Base-by-base conservation (phyloP, 2,113 vertebrate genomes). In the Apeltes quadracus region DNA sequence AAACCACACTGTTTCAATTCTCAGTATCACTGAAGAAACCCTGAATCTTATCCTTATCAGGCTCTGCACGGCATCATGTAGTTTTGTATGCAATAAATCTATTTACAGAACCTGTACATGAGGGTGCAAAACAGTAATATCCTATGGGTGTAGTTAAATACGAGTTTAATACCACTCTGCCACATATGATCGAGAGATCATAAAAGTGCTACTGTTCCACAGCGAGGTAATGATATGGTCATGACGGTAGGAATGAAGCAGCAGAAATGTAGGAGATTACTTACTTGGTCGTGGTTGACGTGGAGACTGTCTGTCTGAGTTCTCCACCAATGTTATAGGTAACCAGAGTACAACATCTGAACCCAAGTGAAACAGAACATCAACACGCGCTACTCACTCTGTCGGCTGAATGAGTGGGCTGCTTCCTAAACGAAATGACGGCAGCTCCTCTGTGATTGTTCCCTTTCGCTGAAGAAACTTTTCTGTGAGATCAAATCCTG, bases 401-500 rank as follows among this genome's bases (percentile, higher is more conserved):
- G 95, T 96, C 83, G 94, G 92, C 93, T 97, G 96, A 81, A 97
- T 86, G 50, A 98, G 95, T 61, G 95, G 95, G 27, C 92, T 91
- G 7, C 90, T 96, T 83, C 98, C 97, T 80, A 99, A 89, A 75
- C 94, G 95, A 91, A 95, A 97, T 34, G 96, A 95, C 9, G 88
- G 77, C 87, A 94, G 93, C 85, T 95, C 94, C 53, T 95, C 92
- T 80, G 93, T 91, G 74, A 94, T 91, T 20, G 94, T 93, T 34
- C 94, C 92, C 74, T 91, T 96, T 72, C 94, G 93, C 69, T 95
- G 90, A 79, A 96, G 94, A 93, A 99, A 99, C 48, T 91, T 95
- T 83, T 97, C 95, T 63, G 95, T 94, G 78, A 99, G 92, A 90
- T 99, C 96, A 90, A 96, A 97, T 66, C 98, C 98, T 99, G 89